These are phyloP conservation scores for Diabrotica virgifera DNA, from an alignment of 1,140 invertebrate genomes.

Conservation along the genomic window DNA sequence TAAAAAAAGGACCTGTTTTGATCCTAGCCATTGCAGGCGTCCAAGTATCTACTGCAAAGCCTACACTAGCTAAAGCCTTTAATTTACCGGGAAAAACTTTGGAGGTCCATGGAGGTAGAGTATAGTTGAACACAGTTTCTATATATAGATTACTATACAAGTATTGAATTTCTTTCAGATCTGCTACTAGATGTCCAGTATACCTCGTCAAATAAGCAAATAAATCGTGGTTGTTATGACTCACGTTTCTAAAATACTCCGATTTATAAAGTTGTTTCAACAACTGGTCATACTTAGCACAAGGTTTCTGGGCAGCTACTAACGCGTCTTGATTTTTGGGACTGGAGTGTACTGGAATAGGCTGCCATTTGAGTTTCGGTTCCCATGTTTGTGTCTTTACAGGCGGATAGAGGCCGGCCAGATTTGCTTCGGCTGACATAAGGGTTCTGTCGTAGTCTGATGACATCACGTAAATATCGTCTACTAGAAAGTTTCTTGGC, in stretches of 20 bases:
- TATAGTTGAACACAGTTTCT: conserved; percentile 67
- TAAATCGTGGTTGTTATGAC: conserved; percentile 59
- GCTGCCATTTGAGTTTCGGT: conserved; percentile 73
- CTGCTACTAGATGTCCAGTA: conserved; percentile 56
- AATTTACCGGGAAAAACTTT: conserved; percentile 54
- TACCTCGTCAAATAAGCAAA: conserved; percentile 63
- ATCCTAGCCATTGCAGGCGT: conserved; percentile 54
- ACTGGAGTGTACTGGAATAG: conserved; percentile 81
- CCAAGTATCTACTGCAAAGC: conserved; percentile 52
- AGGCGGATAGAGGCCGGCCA: conserved; percentile 79
- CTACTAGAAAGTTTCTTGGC: conserved; percentile 51
- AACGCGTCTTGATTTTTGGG: conserved; percentile 66
- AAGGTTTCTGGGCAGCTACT: conserved; percentile 57
- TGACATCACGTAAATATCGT: conserved; percentile 54
- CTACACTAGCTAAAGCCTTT: conserved; percentile 51
- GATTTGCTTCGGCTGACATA: conserved; percentile 81
- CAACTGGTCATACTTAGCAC: conserved; percentile 62
- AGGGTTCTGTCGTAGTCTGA: conserved; percentile 86
- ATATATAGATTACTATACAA: conserved; percentile 69
- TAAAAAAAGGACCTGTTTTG: conserved; percentile 62
- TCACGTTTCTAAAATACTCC: conserved; percentile 56
- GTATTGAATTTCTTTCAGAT: conserved; percentile 55
- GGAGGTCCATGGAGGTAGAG: conserved; percentile 71
- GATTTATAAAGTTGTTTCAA: conserved; percentile 55
- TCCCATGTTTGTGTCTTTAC: conserved; percentile 64